Evolutionary conservation across 2,888 invertebrate genomes (phyloP).

Genomic region (Andricus curvator): DNA sequence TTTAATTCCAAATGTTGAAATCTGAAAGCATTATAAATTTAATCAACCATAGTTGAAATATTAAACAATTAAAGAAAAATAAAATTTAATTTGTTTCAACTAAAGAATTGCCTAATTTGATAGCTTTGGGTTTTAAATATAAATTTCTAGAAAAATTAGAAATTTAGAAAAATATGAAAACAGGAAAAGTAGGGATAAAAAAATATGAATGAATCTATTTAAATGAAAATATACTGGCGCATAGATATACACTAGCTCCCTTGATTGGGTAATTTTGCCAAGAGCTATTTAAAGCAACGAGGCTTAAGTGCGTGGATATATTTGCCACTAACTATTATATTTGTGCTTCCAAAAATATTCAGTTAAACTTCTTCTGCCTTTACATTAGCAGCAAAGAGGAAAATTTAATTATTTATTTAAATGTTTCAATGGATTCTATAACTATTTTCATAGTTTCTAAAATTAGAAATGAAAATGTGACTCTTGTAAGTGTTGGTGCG

Average conservation of each 20-base stretch:
- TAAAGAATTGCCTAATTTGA: too few species aligned
- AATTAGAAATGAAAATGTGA: not conserved
- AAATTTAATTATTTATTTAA: not conserved
- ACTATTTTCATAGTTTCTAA: not conserved
- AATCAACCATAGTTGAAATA: too few species aligned
- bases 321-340: slow-evolving; percentile 35
- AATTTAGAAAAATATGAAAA: too few species aligned
- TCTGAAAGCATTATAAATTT: too few species aligned
- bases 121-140: too few species aligned
- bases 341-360: slow-evolving; percentile 36
- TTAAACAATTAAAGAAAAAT: too few species aligned
- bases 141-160: too few species aligned
- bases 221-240: not conserved
- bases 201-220: not conserved
- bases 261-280: slow-evolving; percentile 28
- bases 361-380: slow-evolving; percentile 18
- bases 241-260: not conserved
- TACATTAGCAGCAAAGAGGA: not conserved
- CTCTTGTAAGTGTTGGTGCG: not conserved
- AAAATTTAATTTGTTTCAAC: too few species aligned
- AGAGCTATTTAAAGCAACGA: slow-evolving; percentile 29
- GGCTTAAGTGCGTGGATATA: slow-evolving; percentile 31
- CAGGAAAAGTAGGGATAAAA: not conserved
- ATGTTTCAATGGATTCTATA: not conserved
- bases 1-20: too few species aligned